These are phyloP conservation scores for Lagodon rhomboides DNA, from an alignment of 2,797 vertebrate genomes.

Conservation along the genomic window DNA sequence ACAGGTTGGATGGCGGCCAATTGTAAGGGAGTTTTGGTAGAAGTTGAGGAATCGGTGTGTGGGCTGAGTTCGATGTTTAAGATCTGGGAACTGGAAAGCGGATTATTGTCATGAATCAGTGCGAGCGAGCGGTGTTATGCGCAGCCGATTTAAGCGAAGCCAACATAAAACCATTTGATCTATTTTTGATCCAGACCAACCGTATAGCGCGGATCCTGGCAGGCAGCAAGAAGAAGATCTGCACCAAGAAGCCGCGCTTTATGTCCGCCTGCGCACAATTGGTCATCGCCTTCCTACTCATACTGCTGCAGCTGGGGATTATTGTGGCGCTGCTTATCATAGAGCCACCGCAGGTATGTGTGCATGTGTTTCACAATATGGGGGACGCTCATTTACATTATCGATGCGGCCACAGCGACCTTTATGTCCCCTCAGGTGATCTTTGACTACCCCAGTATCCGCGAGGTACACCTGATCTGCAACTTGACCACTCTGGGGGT, in stretches of 20 bases:
- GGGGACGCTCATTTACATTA: constrained; percentile 25
- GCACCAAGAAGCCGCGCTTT: constrained; percentile 98
- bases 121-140: constrained; percentile 22
- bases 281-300: constrained; percentile 96
- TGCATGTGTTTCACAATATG: constrained; percentile 10
- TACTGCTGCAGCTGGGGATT: constrained; percentile 96
- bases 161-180: constrained; percentile 59
- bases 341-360: constrained; percentile 92
- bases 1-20: constrained; percentile 42
- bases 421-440: constrained; percentile 86
- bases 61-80: constrained; percentile 59
- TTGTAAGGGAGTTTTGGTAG: constrained; percentile 29
- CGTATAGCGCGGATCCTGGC: constrained; percentile 99
- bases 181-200: constrained; percentile 82
- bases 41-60: constrained; percentile 50
- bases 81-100: constrained; percentile 51
- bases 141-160: constrained; percentile 40
- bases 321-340: constrained; percentile 97
- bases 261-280: constrained; percentile 99
- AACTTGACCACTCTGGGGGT: constrained; percentile 97
- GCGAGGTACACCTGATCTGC: constrained; percentile 97
- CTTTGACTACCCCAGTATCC: constrained; percentile 96
- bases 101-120: constrained; percentile 67
- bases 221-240: constrained; percentile 99
- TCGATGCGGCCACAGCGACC: not conserved